phyloP scores from a whole-genome alignment of 2,113 vertebrate genomes.

The Vulpes ferrilata region DNA sequence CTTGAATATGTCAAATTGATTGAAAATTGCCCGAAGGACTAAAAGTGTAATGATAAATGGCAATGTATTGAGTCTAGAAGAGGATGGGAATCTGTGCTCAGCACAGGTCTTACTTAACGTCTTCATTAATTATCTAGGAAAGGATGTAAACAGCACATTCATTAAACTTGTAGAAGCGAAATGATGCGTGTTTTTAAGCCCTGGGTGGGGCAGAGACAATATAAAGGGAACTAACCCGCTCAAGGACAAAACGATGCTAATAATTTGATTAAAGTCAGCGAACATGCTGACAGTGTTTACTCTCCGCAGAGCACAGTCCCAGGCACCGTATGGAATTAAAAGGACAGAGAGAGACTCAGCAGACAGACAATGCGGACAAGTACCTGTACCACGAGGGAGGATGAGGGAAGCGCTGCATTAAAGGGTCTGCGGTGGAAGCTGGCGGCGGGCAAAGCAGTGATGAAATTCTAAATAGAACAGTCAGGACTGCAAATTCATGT shows the following conservation, averaged over 20 bases:
- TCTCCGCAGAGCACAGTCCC: neutral
- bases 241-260: neutral
- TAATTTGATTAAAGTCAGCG: neutral
- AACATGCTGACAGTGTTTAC: neutral
- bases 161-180: constrained; percentile 26
- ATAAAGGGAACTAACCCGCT: neutral
- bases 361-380: neutral
- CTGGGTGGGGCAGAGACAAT: neutral
- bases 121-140: constrained; percentile 61
- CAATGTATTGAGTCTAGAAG: neutral
- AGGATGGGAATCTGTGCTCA: neutral
- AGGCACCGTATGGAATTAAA: neutral
- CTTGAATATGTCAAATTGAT: constrained; percentile 78
- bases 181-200: constrained; percentile 13
- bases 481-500: neutral
- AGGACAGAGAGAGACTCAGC: neutral
- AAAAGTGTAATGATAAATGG: constrained; percentile 60
- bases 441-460: neutral
- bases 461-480: neutral
- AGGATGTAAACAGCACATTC: constrained; percentile 3
- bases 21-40: constrained; percentile 75
- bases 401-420: fast-evolving
- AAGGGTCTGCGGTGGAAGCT: neutral
- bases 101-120: constrained; percentile 13
- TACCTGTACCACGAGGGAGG: fast-evolving